These are phyloP conservation scores for Whitmania pigra DNA, from an alignment of 1,140 invertebrate species.

Conservation along the genomic window DNA sequence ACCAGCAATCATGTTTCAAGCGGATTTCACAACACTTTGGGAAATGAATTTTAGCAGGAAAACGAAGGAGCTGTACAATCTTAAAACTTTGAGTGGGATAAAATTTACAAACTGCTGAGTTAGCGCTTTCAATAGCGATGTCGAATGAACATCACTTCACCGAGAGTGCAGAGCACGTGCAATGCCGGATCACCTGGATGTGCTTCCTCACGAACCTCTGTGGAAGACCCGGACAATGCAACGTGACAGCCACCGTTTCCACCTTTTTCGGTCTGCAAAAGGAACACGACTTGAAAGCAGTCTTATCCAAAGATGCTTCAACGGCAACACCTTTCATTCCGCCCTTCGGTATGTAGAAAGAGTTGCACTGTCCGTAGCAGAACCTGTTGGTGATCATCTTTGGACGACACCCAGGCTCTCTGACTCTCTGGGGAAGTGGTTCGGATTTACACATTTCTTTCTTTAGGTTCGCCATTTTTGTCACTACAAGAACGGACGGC, in stretches of 20 bases:
- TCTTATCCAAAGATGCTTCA: slow-evolving; percentile 25
- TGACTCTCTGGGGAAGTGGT: slow-evolving; percentile 52
- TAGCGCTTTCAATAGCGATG: too few species aligned
- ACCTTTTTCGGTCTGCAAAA: slow-evolving; percentile 55
- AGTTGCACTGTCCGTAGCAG: slow-evolving; percentile 63
- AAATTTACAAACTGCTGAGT: too few species aligned
- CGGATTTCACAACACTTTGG: too few species aligned
- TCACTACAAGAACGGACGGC: slow-evolving; percentile 47
- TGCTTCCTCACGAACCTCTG: slow-evolving; percentile 45
- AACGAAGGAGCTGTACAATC: too few species aligned
- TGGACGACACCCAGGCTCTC: slow-evolving; percentile 51
- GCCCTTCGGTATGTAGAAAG: slow-evolving; percentile 54
- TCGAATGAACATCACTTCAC: not conserved
- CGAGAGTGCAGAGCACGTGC: slow-evolving; percentile 47
- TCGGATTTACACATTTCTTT: slow-evolving; percentile 60
- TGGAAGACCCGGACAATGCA: slow-evolving; percentile 50
- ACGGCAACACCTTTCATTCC: slow-evolving; percentile 27
- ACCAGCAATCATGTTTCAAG: too few species aligned
- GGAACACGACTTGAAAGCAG: slow-evolving; percentile 54
- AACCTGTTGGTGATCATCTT: slow-evolving; percentile 54
- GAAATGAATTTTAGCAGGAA: too few species aligned
- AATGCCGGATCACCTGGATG: slow-evolving; percentile 52
- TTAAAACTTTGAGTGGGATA: too few species aligned
- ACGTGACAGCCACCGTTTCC: slow-evolving; percentile 51
- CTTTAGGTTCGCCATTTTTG: slow-evolving; percentile 53